Base-by-base conservation (phyloP, 2,797 vertebrate species). In the Myotis vivesi region DNA sequence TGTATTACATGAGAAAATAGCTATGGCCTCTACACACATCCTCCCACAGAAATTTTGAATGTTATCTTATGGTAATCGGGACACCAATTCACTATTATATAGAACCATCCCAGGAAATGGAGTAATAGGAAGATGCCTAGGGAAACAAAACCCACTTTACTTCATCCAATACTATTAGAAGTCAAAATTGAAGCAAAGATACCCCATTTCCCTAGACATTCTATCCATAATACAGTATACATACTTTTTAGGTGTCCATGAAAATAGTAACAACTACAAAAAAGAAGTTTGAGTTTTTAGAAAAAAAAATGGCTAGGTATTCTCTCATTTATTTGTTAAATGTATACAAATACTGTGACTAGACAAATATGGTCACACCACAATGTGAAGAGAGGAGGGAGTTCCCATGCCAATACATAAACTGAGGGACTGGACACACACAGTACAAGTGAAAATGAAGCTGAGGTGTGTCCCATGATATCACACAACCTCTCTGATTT, bases 191-290 rank as follows among this genome's bases (percentile, higher is more conserved):
- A 28, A 79, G 28, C 28, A 57, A 4, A 84, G 13, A 69, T 1
- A 68, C 3, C 5, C 28, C 22, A 20, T 44, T 80, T 83, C 66
- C 55, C 66, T 86, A 82, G 33, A 79, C 2, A 62, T 16, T n/a
- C 69, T 53, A 95, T 38, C 44, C 25, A 64, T 28, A 33, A 41
- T 33, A 92, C n/a, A 64, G 5, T 51, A 87, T 11, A 85, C 15
- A 19, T 2, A 75, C 33, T 55, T 93, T 73, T 53, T 92, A 87
- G 71, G 36, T 92, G 15, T 73, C 75, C 68, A 2, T 64, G 6
- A 94, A 94, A 90, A 94, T 36, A 87, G 82, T 30, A 77, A 13
- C 5, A 72, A 90, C n/a, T 91, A 76, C 30, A 84, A 71, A 87
- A 30, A 33, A 44, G 41, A 80, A 92, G 15, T 66, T 55, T 77